Conservation (phyloP, 2,888 invertebrate species). For the Xestia sexstrigata region DNA sequence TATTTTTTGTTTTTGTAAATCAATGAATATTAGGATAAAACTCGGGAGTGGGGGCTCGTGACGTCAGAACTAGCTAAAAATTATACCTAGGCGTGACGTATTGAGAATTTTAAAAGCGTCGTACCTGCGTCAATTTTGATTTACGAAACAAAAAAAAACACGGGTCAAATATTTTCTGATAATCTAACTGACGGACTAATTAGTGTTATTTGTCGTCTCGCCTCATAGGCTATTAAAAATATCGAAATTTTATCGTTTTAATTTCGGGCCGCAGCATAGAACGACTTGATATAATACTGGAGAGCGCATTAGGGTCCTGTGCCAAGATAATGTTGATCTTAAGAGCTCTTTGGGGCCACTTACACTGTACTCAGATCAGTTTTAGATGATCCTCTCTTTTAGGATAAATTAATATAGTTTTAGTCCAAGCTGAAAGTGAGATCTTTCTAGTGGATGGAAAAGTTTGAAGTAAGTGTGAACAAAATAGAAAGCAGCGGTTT, state of each 20-base stretch:
- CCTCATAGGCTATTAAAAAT: background rate
- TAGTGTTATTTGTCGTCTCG: no score
- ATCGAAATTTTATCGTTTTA: background rate
- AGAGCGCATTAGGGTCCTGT: constrained; percentile 40
- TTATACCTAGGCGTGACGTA: no score
- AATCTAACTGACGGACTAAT: no score
- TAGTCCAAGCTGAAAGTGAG: background rate
- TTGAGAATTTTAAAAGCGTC: no score
- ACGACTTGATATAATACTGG: constrained; percentile 30
- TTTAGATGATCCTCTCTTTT: constrained; percentile 1
- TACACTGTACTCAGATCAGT: constrained; percentile 24
- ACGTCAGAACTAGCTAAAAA: no score
- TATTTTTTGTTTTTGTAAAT: no score
- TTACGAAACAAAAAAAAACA: no score
- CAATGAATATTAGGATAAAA: no score
- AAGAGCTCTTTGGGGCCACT: constrained; percentile 45
- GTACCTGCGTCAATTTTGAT: no score
- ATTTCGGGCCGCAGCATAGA: constrained; percentile 23
- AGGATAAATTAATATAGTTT: constrained; percentile 28
- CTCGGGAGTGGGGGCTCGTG: no score
- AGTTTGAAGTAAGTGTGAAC: background rate
- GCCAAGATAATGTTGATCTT: constrained; percentile 46
- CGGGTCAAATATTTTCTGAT: no score
- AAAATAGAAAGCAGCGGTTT: background rate
- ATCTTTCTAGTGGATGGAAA: background rate